These are phyloP conservation scores for Aphrocallistes beatrix DNA, from an alignment of 37 sponge, comb jelly and placozoan genomes.

Conservation along the genomic window DNA sequence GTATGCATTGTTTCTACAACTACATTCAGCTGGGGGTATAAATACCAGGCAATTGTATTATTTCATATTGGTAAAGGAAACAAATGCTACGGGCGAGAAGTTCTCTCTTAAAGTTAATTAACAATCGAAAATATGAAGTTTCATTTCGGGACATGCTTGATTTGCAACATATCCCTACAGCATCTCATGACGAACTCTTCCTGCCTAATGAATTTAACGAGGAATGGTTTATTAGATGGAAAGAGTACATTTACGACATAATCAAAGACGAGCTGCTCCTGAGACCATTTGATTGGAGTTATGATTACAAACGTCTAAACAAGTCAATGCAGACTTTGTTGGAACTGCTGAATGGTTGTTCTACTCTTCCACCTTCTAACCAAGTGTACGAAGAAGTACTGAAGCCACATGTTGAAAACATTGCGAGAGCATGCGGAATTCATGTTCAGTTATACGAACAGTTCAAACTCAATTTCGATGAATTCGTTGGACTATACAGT, in stretches of 20 bases:
- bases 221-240: not conserved
- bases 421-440: not conserved
- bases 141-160: not conserved
- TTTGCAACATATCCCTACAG: not conserved
- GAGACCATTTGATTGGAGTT: not conserved
- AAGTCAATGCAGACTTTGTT: not conserved
- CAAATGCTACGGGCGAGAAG: too few species aligned
- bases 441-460: not conserved
- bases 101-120: too few species aligned
- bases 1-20: too few species aligned
- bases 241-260: not conserved
- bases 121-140: not conserved
- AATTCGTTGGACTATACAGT: not conserved
- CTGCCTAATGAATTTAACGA: not conserved
- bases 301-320: slow-evolving; percentile 5
- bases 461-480: not conserved
- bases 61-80: too few species aligned
- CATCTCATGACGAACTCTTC: not conserved
- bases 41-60: too few species aligned
- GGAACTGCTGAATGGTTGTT: not conserved
- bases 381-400: not conserved
- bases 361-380: not conserved
- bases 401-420: not conserved
- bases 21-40: too few species aligned
- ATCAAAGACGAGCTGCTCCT: not conserved